Conservation (phyloP, 2,113 vertebrate genomes). For the Lasiurus borealis region DNA sequence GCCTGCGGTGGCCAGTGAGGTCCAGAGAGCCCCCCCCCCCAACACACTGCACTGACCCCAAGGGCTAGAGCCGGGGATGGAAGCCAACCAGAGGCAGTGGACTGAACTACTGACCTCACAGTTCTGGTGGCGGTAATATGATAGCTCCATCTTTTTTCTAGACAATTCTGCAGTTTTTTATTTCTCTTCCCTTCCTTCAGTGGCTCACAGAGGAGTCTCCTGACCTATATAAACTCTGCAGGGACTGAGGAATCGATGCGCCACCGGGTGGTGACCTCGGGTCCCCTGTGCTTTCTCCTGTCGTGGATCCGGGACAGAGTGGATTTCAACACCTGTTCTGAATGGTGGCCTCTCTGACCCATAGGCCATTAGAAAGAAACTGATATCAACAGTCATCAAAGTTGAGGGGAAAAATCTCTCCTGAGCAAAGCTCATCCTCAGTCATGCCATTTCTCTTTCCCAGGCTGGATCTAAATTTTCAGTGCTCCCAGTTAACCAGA, state of each 20-base stretch:
- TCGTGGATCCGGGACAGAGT: background rate
- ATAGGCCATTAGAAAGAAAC: accelerated
- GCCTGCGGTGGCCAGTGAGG: background rate
- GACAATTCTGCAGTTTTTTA: background rate
- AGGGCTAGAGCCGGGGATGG: background rate
- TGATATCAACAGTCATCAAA: background rate
- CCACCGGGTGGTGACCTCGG: too few species aligned
- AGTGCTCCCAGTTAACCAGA: background rate
- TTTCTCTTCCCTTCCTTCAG: background rate
- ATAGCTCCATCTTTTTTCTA: background rate
- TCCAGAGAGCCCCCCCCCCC: background rate
- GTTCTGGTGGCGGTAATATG: background rate
- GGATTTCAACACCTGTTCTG: background rate
- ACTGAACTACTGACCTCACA: background rate
- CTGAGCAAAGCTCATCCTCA: background rate
- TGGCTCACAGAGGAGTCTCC: background rate
- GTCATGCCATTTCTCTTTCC: background rate
- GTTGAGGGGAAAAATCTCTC: background rate
- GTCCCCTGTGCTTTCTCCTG: background rate
- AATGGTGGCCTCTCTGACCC: background rate
- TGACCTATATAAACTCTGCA: background rate
- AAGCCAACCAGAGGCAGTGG: background rate
- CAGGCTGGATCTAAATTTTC: background rate
- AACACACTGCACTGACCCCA: background rate
- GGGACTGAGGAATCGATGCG: background rate